phyloP scores from a whole-genome alignment of 2,888 invertebrate genomes.

The Habrosyne pyritoides region DNA sequence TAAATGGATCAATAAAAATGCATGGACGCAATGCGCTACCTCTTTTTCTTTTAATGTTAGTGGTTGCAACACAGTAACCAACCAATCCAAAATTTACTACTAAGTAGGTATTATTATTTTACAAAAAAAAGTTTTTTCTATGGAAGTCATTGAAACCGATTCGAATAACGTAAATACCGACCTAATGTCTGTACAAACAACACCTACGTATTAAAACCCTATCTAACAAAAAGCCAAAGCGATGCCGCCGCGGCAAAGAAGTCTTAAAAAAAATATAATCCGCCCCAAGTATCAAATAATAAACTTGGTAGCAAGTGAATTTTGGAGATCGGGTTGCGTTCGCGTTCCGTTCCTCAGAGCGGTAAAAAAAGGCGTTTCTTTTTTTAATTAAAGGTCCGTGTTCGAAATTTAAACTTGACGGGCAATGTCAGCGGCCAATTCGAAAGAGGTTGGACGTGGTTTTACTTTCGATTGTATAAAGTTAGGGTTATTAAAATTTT shows the following conservation, averaged over 20 bases:
- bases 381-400: conserved; percentile 57
- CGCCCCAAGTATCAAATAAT: conserved; percentile 81
- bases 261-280: conserved; percentile 66
- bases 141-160: conserved; percentile 36
- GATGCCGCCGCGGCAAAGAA: conserved; percentile 65
- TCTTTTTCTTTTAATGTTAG: background rate
- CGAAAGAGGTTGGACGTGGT: conserved; percentile 58
- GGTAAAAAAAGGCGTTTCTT: conserved; percentile 58
- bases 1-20: too few relatives aligned
- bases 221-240: conserved; percentile 66
- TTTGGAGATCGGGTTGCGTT: conserved; percentile 77
- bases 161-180: conserved; percentile 44
- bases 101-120: conserved; percentile 3
- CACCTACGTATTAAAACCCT: conserved; percentile 59
- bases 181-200: conserved; percentile 56
- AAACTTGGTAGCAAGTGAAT: conserved; percentile 83
- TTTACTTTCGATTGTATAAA: conserved; percentile 54
- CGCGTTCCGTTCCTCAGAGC: conserved; percentile 41
- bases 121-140: conserved; percentile 14
- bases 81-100: conserved; percentile 1
- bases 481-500: background rate
- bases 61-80: background rate
- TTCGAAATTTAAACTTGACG: conserved; percentile 77
- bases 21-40: too few relatives aligned
- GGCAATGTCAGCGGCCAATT: conserved; percentile 67